These are phyloP conservation scores for Helarctos malayanus DNA, from an alignment of 2,797 vertebrate species.

Conservation along the genomic window DNA sequence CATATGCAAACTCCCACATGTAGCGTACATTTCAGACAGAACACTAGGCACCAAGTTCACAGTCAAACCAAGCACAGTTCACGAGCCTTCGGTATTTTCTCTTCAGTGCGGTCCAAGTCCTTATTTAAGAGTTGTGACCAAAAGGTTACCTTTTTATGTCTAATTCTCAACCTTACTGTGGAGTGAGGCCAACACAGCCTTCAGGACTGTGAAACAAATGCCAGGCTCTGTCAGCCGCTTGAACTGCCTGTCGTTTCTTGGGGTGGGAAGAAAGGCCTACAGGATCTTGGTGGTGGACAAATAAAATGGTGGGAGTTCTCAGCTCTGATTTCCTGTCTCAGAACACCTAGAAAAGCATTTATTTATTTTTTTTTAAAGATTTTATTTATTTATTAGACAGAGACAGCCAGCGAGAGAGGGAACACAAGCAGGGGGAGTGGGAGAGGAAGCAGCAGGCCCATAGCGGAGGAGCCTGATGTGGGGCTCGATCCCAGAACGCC, in stretches of 20 bases:
- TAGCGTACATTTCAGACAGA: constrained; percentile 53
- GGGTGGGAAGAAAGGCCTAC: neutral
- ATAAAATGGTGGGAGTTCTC: neutral
- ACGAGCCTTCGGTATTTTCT: constrained; percentile 40
- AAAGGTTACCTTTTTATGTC: constrained; percentile 50
- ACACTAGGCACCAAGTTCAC: constrained; percentile 55
- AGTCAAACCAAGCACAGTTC: constrained; percentile 59
- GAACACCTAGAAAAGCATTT: constrained; percentile 32
- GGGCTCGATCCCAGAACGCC: too few species aligned
- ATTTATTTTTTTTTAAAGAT: neutral
- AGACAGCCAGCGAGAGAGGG: too few species aligned
- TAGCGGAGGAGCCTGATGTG: too few species aligned
- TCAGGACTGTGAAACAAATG: constrained; percentile 53
- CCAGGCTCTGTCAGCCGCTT: neutral
- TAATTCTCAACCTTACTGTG: constrained; percentile 46
- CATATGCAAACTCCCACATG: constrained; percentile 7
- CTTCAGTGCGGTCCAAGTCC: neutral
- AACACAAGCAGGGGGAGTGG: too few species aligned
- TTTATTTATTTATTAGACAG: too few species aligned
- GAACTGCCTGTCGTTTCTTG: constrained; percentile 45
- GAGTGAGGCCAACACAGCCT: neutral
- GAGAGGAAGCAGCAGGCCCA: too few species aligned
- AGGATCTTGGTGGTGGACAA: neutral
- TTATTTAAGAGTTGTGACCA: constrained; percentile 59
- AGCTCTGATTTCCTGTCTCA: constrained; percentile 52